A percentile compares a stretch with the other conserved stretches of the same genome.
Evolutionary conservation across 30 jellyfish, hydroid and myxozoan species (phyloP).

Genomic region (Aurelia sp.): DNA sequence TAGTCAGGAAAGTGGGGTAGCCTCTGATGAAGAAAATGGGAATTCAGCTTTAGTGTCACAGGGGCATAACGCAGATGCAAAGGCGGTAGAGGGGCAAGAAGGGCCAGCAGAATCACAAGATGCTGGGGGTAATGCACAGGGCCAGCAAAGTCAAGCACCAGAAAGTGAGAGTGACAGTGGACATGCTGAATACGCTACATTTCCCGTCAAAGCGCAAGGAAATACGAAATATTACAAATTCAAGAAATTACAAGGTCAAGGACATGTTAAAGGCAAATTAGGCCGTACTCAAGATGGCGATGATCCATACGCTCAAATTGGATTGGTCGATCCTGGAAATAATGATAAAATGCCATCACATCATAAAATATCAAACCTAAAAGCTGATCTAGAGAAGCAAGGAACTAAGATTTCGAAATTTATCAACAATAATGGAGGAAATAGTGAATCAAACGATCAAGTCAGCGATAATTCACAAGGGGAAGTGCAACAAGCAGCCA

Average conservation of each 20-base stretch:
- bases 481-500: conserved; percentile 2
- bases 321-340: conserved; percentile 73
- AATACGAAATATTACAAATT: conserved; percentile 44
- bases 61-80: neutral
- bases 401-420: conserved; percentile 22
- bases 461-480: neutral
- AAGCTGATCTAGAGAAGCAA: conserved; percentile 53
- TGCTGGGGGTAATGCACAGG: conserved; percentile 41
- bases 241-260: conserved; percentile 29
- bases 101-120: conserved; percentile 11
- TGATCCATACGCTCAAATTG: conserved; percentile 85
- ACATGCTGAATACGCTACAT: conserved; percentile 40
- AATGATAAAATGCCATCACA: conserved; percentile 58
- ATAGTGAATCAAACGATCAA: neutral
- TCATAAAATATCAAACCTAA: conserved; percentile 52
- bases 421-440: conserved; percentile 5
- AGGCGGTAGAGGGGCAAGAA: neutral
- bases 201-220: conserved; percentile 48
- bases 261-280: conserved; percentile 25
- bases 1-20: conserved; percentile 16
- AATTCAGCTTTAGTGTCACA: conserved; percentile 1
- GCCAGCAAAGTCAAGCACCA: conserved; percentile 19
- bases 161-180: conserved; percentile 48
- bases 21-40: conserved; percentile 10
- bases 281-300: conserved; percentile 5